A percentile compares a stretch with the other conserved stretches of the same genome.
Evolutionary conservation across 1,140 invertebrate genomes (phyloP).

Genomic region (Dreissena rostriformis): DNA sequence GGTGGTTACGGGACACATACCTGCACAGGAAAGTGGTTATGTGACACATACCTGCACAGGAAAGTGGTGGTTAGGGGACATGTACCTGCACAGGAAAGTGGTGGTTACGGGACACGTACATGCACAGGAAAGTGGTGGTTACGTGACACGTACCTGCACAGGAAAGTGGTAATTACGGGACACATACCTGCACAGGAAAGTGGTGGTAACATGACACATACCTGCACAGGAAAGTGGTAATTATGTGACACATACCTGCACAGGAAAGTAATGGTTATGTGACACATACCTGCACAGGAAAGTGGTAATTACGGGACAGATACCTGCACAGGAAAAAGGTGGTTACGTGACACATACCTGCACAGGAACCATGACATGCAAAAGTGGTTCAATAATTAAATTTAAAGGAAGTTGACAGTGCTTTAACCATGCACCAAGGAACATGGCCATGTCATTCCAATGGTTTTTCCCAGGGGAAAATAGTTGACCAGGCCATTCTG

Average conservation of each 20-base stretch:
- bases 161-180: constrained; percentile 90
- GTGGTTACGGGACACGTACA: constrained; percentile 96
- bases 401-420: too few species aligned
- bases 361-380: too few species aligned
- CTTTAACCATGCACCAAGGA: too few species aligned
- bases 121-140: constrained; percentile 85
- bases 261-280: too few species aligned
- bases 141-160: constrained; percentile 93
- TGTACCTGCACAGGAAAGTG: constrained; percentile 89
- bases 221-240: too few species aligned
- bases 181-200: constrained; percentile 88
- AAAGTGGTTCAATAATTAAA: constrained; percentile 77
- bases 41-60: constrained; percentile 92
- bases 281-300: too few species aligned
- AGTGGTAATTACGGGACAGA: constrained; percentile 95
- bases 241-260: too few species aligned
- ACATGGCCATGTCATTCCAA: too few species aligned
- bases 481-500: too few species aligned
- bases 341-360: constrained; percentile 96
- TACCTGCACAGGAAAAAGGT: constrained; percentile 87
- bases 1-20: constrained; percentile 96
- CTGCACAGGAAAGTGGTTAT: constrained; percentile 86
- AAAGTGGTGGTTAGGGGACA: constrained; percentile 88
- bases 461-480: too few species aligned
- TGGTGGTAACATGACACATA: too few species aligned